Evolutionary conservation across 2,113 vertebrate genomes (phyloP).

Genomic region (Egretta garzetta): DNA sequence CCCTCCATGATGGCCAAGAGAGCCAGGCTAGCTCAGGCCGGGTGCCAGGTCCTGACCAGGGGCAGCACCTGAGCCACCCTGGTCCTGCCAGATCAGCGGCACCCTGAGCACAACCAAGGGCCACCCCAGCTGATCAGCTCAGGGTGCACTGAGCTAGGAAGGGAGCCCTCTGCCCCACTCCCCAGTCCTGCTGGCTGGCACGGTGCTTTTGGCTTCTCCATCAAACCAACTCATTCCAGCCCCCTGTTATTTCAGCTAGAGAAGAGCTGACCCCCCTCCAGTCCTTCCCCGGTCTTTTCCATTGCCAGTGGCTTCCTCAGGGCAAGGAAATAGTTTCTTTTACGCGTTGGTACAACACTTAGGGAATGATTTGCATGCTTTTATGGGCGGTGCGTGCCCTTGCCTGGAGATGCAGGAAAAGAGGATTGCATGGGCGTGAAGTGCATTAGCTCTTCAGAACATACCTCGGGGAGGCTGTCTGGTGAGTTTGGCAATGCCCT

Average conservation of each 20-base stretch:
- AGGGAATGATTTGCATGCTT: conserved; percentile 18
- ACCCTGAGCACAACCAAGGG: neutral
- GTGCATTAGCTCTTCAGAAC: neutral
- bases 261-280: neutral
- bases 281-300: neutral
- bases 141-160: neutral
- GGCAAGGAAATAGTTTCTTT: conserved; percentile 53
- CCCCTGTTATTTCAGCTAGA: neutral
- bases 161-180: neutral
- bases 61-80: fast-evolving
- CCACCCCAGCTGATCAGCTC: neutral
- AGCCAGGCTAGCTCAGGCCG: neutral
- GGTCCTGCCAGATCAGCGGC: neutral
- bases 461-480: neutral
- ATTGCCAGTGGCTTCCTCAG: neutral
- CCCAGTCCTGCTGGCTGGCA: neutral
- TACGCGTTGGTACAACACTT: neutral
- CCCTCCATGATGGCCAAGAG: neutral
- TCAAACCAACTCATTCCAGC: neutral
- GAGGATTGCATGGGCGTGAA: conserved; percentile 36
- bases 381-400: neutral
- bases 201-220: neutral
- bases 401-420: conserved; percentile 60
- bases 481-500: conserved; percentile 28
- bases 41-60: neutral